Base-by-base conservation (phyloP, 2,888 invertebrate genomes). In the Chrysolina haemoptera region DNA sequence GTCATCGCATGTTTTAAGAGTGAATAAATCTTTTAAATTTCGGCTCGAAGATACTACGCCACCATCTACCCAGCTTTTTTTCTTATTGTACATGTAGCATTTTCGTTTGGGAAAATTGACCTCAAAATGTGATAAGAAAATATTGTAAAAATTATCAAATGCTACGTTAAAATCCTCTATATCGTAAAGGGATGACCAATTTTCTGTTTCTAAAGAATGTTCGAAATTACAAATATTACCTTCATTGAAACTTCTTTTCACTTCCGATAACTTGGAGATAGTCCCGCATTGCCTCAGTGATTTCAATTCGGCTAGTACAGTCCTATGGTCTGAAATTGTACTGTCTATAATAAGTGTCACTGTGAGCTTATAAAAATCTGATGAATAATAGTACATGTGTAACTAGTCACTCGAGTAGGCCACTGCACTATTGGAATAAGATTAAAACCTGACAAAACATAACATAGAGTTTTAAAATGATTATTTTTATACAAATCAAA, bases 11-110 rank as follows among this genome's bases (percentile, higher is more conserved):
- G 4, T 59, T 59, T 59, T 59, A 16, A 62, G 22, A 62, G 4
- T 22, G 22, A 3, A 20, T 20, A 62, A 62, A 14, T 62, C 22
- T 22, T 62, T 62, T 22, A 18, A 14, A 3, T 18, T 27, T 1
- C 16, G 22, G 20, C 62, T 62, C 62, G 22, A 62, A 62, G 62
- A 18, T 20, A 62, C 62, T 20, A 62, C 62, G 9, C 27, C 9
- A 62, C 6, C 62, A 62, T 62, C 62, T 8, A 62, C 27, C 62
- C 62, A 62, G 14, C 22, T 20, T 20, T 62, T 62, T 20, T 62
- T 62, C 20, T 62, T 27, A 5, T 62, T 6, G 27, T 43, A 43
- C 43, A 43, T 5, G 8, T 43, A 43, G 2, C 43, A 43, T 43
- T 43, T 43, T 12, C 43, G 43, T 43, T 43, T 43, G 43, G 22